Evolutionary conservation across 2,797 vertebrate genomes (phyloP), one percentile per base, ranked within the genome.

Genomic region (Adelosebastes latens): DNA sequence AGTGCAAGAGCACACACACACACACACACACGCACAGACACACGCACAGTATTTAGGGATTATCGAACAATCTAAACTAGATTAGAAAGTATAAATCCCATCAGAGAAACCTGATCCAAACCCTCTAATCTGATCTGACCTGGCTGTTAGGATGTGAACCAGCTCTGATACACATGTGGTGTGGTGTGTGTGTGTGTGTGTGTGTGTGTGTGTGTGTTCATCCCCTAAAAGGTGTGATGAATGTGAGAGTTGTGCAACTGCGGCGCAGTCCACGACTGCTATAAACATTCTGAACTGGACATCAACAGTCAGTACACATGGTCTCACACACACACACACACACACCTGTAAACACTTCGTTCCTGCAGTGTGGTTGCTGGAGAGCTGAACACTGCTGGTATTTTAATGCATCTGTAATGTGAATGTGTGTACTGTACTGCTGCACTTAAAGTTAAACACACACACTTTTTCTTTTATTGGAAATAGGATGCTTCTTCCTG

Each of bases 1-100:
- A 27, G 22, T 10, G 20, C 53, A 25, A 4, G 4, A 18, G 5
- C 36, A 13, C 59, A 31, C 32, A 42, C 20, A 61, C 69, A 34
- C 58, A 53, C 36, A 64, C 69, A 36, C 69, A 42, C 27, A 63
- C 63, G 58, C 70, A 79, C 34, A 62, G 46, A 63, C 69, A 69
- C 60, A 63, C 32, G 67, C 24, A 58, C 6, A 61, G 13, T 61
- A 63, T 88, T 85, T 86, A 75, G 53, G 80, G 80, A 89, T 90
- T 88, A 88, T 62, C 62, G 13, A 46, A 84, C 64, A 36, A 85
- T 68, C 73, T 82, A 87, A 91, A 85, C 80, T 56, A 72, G 81
- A 88, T 89, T 88, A 88, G 67, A 77, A 79, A 77, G 77, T 72
- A 59, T 39, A 80, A 89, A 92, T 93, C 75, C 80, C 61, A 89